Percentiles rank a stretch among this genome's conserved stretches.
Evolutionary conservation across 2,113 vertebrate species (phyloP).

Genomic region (Zeus faber): DNA sequence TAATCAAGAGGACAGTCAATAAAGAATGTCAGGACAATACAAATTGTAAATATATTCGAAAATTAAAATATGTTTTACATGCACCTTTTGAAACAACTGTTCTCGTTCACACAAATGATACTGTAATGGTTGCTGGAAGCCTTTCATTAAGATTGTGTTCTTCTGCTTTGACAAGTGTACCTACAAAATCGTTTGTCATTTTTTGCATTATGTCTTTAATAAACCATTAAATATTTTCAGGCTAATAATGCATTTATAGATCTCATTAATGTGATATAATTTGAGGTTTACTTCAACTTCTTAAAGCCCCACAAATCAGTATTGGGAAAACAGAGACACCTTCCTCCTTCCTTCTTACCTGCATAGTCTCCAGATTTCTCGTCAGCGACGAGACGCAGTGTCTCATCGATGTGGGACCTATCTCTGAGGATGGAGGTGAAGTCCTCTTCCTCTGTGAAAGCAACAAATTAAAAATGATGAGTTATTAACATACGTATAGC

Average conservation of each 20-base stretch:
- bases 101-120: constrained; percentile 2
- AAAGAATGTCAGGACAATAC: background rate
- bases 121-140: background rate
- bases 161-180: background rate
- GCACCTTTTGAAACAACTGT: too few relatives aligned
- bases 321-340: background rate
- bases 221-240: background rate
- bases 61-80: background rate
- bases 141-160: background rate
- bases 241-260: background rate
- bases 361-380: constrained; percentile 87
- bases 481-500: too few relatives aligned
- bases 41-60: background rate
- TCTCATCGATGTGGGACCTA: constrained; percentile 91
- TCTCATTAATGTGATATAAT: too few relatives aligned
- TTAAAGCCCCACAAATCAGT: background rate
- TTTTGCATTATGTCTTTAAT: background rate
- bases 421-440: constrained; percentile 78
- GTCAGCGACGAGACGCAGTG: constrained; percentile 86
- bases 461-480: constrained; percentile 3
- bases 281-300: too few relatives aligned
- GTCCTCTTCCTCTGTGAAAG: constrained; percentile 82
- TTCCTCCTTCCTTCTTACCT: constrained; percentile 65
- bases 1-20: too few relatives aligned
- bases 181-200: too few relatives aligned